Evolutionary conservation across 1,140 invertebrate genomes (phyloP).

Genomic region (Lethocerus indicus): DNA sequence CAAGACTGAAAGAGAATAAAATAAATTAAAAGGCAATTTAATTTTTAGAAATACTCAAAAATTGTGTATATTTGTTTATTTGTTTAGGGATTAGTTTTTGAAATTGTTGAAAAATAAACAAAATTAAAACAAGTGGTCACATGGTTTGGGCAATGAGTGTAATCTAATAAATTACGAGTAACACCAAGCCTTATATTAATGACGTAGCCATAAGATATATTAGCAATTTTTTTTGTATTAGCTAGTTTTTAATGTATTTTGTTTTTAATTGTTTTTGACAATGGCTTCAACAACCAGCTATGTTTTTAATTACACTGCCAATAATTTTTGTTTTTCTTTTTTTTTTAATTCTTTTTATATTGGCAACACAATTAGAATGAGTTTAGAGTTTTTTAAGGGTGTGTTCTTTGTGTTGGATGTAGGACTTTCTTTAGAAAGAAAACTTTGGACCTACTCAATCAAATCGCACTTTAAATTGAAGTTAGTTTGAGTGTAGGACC

Average conservation of each 20-base stretch:
- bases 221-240: neutral
- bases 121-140: neutral
- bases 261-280: constrained; percentile 1
- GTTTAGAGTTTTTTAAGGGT: neutral
- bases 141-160: neutral
- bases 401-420: neutral
- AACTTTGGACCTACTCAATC: too few species aligned
- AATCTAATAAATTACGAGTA: too few species aligned
- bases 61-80: neutral
- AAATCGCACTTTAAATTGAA: too few species aligned
- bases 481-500: neutral
- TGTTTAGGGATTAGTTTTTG: neutral
- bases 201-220: too few species aligned
- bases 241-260: neutral
- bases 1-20: too few species aligned
- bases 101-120: neutral
- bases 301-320: constrained; percentile 7
- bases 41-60: too few species aligned
- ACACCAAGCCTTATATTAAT: too few species aligned
- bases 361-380: neutral
- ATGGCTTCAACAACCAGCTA: constrained; percentile 9
- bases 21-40: too few species aligned
- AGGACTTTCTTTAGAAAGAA: too few species aligned
- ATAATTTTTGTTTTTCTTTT: too few species aligned
- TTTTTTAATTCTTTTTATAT: constrained; percentile 6